Evolutionary conservation across 2,797 vertebrate species (phyloP).

Genomic region (Siniperca obscura): DNA sequence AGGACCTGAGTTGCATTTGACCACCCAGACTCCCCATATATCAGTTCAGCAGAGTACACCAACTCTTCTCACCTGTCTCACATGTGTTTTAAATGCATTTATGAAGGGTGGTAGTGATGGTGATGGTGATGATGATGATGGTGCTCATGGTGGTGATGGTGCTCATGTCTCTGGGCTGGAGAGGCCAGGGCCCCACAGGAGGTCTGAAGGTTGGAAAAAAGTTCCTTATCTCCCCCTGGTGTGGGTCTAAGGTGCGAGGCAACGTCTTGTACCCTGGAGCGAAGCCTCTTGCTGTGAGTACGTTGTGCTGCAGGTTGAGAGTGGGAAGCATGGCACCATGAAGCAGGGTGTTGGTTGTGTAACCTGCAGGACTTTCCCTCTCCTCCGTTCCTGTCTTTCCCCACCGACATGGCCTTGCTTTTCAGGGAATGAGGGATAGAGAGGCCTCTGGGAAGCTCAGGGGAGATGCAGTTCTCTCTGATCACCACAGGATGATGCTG

Average conservation of each 20-base stretch:
- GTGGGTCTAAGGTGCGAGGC: slow-evolving; percentile 73
- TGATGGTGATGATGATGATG: slow-evolving; percentile 95
- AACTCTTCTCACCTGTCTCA: slow-evolving; percentile 16
- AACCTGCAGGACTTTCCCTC: slow-evolving; percentile 59
- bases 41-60: too few species aligned
- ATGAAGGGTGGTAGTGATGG: slow-evolving; percentile 85
- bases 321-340: slow-evolving; percentile 56
- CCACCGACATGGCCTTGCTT: slow-evolving; percentile 20
- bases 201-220: slow-evolving; percentile 80
- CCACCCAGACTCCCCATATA: neutral
- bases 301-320: slow-evolving; percentile 77
- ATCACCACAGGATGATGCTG: slow-evolving; percentile 53
- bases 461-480: slow-evolving; percentile 24
- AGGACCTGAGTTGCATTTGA: slow-evolving; percentile 9
- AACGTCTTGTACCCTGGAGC: slow-evolving; percentile 85
- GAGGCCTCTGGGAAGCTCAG: slow-evolving; percentile 22
- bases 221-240: slow-evolving; percentile 81
- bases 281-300: slow-evolving; percentile 88
- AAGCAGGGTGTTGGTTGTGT: slow-evolving; percentile 64
- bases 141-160: slow-evolving; percentile 93
- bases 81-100: slow-evolving; percentile 32
- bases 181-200: slow-evolving; percentile 83
- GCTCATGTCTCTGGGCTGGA: slow-evolving; percentile 90
- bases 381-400: slow-evolving; percentile 43
- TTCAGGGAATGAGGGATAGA: slow-evolving; percentile 21